Percentiles rank a stretch among this genome's conserved stretches.
Evolutionary conservation across 53 echinoderm and acorn worm genomes (phyloP).

Genomic region (Temnopleurus reevesii): DNA sequence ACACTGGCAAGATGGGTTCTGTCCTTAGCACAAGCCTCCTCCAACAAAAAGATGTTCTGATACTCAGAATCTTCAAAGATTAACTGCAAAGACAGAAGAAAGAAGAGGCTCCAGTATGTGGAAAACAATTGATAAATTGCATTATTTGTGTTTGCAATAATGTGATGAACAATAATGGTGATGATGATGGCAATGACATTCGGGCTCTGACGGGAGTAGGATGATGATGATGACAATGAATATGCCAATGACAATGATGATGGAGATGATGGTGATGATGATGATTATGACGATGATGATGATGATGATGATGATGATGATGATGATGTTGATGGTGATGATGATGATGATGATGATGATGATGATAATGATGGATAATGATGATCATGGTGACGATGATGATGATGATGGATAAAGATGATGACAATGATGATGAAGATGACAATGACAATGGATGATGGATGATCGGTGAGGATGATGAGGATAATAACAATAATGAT

Average conservation of each 20-base stretch:
- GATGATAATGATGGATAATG: too few relatives aligned
- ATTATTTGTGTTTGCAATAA: neutral
- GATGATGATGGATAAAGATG: too few relatives aligned
- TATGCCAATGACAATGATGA: too few relatives aligned
- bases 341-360: too few relatives aligned
- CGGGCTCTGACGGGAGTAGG: too few relatives aligned
- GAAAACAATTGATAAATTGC: too few relatives aligned
- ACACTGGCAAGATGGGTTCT: constrained; percentile 93
- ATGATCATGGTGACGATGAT: too few relatives aligned
- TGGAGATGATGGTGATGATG: neutral
- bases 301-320: neutral
- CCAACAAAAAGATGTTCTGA: constrained; percentile 91
- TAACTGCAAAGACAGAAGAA: constrained; percentile 59
- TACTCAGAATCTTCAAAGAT: constrained; percentile 83
- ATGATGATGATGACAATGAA: too few relatives aligned
- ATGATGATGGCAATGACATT: too few relatives aligned
- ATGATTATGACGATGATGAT: neutral
- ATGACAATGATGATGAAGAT: too few relatives aligned
- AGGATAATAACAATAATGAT: neutral
- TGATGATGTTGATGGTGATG: neutral
- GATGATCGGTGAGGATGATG: neutral
- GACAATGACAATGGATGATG: neutral
- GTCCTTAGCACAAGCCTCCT: constrained; percentile 96
- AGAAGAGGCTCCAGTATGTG: too few relatives aligned
- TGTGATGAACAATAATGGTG: neutral